Base-by-base conservation (phyloP, 2,113 vertebrate genomes). In the Elephantulus edwardii region DNA sequence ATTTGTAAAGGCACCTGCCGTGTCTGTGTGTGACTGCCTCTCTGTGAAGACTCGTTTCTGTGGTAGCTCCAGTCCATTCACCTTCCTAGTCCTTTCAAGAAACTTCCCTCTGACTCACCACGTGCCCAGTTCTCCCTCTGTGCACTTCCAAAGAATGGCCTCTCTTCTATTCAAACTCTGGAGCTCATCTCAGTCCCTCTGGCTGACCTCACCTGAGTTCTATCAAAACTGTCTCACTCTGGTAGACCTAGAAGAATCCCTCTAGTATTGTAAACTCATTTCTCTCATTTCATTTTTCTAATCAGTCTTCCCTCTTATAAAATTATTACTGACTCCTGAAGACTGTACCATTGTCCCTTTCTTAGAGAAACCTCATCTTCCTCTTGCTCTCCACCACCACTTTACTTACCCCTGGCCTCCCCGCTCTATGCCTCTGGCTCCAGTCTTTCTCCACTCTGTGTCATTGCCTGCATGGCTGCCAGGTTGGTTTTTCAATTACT, bases 31-130 rank as follows among this genome's bases (percentile, higher is more conserved):
- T 68, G 87, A n/a, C 50, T 28, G 48, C 8, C 6, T 42, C 14
- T 8, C 3, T 24, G 52, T 3, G 5, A 20, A 35, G 6, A 12
- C 33, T 33, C 10, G 11, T 28, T 54, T 60, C n/a, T 13, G 35
- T 8, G n/a, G 40, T 38, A 2, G 19, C 8, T 10, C 35, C n/a
- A 1, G 50, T 48, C 9, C 12, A 33, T 42, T 35, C 0, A 0
- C 12, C 64, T 26, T 30, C 35, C 2, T 14, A 5, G 3, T 6
- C 26, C 79, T 50, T 35, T 26, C 76, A 11, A 1, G 28, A 35
- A 56, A 50, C 16, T 66, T 89, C 54, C 6, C 8, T 22, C 13
- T 13, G n/a, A 48, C 6, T 87, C 12, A 38, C 19, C 8, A 0
- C 5, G 14, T 50, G 24, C 10, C 10, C 7, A 8, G 9, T 48